Evolutionary conservation across 2,888 invertebrate genomes (phyloP).

Genomic region (Eumacrocentrus americanus): DNA sequence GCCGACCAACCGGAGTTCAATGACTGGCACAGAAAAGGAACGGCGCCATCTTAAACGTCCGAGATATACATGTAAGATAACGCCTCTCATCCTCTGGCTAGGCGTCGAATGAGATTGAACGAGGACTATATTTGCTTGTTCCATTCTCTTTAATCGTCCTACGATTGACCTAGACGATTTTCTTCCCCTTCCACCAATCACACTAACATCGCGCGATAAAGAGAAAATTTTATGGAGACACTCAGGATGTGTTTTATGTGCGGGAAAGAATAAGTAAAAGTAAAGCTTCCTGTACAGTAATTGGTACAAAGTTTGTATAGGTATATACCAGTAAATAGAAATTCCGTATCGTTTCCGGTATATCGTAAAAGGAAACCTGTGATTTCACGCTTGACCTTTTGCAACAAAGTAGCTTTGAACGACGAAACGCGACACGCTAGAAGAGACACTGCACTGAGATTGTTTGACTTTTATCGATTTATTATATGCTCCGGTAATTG

Average conservation of each 20-base stretch:
- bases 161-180: too few species aligned
- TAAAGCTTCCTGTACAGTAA: too few species aligned
- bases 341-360: conserved; percentile 26
- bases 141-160: too few species aligned
- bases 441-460: too few species aligned
- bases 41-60: conserved; percentile 49
- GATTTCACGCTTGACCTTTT: conserved; percentile 36
- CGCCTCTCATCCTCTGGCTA: conserved; percentile 25
- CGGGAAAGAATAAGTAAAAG: too few species aligned
- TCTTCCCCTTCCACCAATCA: too few species aligned
- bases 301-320: too few species aligned
- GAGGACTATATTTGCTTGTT: too few species aligned
- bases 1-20: conserved; percentile 48
- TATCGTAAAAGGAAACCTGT: conserved; percentile 28
- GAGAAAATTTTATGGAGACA: not conserved
- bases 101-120: too few species aligned
- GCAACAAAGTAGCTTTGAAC: conserved; percentile 13
- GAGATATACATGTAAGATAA: conserved; percentile 46
- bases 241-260: not conserved
- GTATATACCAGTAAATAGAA: not conserved
- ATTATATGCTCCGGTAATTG: conserved; percentile 10
- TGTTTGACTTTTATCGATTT: conserved; percentile 1
- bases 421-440: too few species aligned
- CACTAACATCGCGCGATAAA: too few species aligned
- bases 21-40: conserved; percentile 59